Evolutionary conservation across 2,113 vertebrate species (phyloP).

Genomic region (Heterochromis multidens): DNA sequence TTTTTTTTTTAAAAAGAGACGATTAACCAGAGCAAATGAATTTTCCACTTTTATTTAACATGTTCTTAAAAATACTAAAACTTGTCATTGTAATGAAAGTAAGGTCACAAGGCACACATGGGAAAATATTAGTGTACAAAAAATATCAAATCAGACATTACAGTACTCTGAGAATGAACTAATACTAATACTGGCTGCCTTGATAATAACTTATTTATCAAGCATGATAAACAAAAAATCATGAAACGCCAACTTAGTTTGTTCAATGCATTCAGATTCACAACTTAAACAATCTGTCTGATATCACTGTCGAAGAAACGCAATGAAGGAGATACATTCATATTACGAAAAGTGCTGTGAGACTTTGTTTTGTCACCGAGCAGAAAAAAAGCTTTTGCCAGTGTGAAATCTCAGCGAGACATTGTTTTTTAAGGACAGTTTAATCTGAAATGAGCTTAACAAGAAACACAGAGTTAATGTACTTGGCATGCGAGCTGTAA

Average conservation of each 20-base stretch:
- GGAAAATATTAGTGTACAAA: not conserved
- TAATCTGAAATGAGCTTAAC: not conserved
- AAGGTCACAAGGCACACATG: not conserved
- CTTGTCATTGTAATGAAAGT: not conserved
- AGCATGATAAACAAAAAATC: not conserved
- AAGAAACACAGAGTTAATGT: not conserved
- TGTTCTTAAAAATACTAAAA: not conserved
- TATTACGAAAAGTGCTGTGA: not conserved
- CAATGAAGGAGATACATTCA: conserved; percentile 10
- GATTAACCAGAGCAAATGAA: not conserved
- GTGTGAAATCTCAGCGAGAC: not conserved
- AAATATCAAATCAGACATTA: not conserved
- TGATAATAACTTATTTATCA: not conserved
- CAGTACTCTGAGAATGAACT: not conserved
- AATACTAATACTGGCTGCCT: not conserved
- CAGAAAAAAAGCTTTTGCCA: not conserved
- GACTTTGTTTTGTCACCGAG: not conserved
- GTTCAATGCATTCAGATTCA: not conserved
- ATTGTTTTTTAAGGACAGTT: not conserved
- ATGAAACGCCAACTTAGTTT: not conserved
- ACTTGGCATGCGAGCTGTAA: not conserved
- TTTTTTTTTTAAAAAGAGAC: not conserved
- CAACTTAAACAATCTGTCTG: not conserved
- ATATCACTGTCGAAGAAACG: not conserved
- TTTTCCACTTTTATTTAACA: not conserved